Percentiles rank a stretch among this genome's conserved stretches.
Evolutionary conservation across 2,113 vertebrate species (phyloP).

Genomic region (Garra rufa): DNA sequence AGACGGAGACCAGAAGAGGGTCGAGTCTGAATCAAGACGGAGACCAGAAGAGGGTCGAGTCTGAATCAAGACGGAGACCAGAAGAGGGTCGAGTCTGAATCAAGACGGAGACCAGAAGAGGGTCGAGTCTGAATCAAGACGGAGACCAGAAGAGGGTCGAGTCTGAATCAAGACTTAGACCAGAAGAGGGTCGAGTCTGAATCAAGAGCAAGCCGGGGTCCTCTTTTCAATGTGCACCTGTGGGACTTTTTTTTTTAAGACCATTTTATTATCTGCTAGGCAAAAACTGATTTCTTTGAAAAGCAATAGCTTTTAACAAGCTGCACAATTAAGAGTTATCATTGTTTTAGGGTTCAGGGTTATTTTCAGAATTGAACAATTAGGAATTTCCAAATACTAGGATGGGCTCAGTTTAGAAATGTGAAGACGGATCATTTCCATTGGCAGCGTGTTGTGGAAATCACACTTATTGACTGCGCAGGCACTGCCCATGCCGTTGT

Average conservation of each 20-base stretch:
- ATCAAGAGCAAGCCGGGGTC: too few relatives aligned
- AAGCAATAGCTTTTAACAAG: neutral
- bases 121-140: neutral
- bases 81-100: too few relatives aligned
- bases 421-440: neutral
- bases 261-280: neutral
- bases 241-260: neutral
- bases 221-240: too few relatives aligned
- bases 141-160: neutral
- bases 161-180: neutral
- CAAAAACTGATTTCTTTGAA: neutral
- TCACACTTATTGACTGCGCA: slow-evolving; percentile 4
- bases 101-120: too few relatives aligned
- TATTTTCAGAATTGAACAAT: neutral
- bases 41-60: neutral
- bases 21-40: too few relatives aligned
- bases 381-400: neutral
- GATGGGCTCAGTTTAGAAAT: neutral
- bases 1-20: too few relatives aligned
- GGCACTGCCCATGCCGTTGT: neutral
- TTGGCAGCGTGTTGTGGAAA: slow-evolving; percentile 19
- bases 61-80: neutral
- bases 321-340: neutral
- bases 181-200: neutral
- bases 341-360: neutral